These are phyloP conservation scores for Cremastinae sp. DNA, from an alignment of 2,888 invertebrate genomes.

Conservation along the genomic window DNA sequence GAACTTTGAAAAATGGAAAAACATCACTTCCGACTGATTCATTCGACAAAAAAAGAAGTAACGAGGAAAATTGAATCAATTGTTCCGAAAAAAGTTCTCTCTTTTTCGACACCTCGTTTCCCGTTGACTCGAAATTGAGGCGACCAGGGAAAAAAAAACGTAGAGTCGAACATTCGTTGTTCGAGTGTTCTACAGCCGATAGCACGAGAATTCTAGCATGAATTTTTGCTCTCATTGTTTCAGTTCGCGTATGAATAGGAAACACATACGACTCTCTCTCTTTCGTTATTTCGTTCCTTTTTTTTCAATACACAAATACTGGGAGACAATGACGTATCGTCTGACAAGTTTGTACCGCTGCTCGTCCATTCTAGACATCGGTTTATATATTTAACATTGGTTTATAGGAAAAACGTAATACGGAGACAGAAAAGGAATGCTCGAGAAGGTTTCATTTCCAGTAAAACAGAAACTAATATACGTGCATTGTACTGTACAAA, in stretches of 20 bases:
- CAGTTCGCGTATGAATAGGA: neutral
- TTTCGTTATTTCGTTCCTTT: neutral
- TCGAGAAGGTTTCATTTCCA: slow-evolving; percentile 33
- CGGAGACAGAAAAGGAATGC: slow-evolving; percentile 19
- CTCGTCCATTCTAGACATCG: slow-evolving; percentile 19
- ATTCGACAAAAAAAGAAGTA: too few species aligned
- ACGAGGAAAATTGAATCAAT: too few species aligned
- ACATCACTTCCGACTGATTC: too few species aligned
- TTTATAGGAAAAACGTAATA: slow-evolving; percentile 42
- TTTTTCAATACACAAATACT: neutral
- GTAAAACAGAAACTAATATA: slow-evolving; percentile 9
- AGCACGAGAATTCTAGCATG: too few species aligned
- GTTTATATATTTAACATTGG: too few species aligned
- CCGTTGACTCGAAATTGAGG: too few species aligned
- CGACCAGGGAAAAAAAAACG: too few species aligned
- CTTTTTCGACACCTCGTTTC: too few species aligned
- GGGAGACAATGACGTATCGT: slow-evolving; percentile 8
- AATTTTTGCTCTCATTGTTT: slow-evolving; percentile 48
- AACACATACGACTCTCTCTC: neutral
- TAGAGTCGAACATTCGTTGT: too few species aligned
- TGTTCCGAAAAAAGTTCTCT: too few species aligned
- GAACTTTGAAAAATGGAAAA: too few species aligned
- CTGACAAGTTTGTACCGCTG: neutral
- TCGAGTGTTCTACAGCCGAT: too few species aligned
- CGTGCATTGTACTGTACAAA: slow-evolving; percentile 5